Evolutionary conservation across 1,140 invertebrate species (phyloP), one percentile per base, ranked within the genome.

Genomic region (Ostrea edulis): DNA sequence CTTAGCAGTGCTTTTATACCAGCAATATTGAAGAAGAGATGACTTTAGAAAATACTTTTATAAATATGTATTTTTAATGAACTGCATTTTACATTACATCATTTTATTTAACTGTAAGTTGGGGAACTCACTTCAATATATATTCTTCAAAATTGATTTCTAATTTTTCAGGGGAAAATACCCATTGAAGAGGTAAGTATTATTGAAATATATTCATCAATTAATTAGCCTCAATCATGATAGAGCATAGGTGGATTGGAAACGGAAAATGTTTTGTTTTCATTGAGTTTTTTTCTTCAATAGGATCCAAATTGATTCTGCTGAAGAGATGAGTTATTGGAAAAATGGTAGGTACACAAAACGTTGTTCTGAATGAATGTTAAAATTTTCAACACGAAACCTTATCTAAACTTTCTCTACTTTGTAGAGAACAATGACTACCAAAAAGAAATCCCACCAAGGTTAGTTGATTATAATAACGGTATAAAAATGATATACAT

Each of bases 291-390:
- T 22, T 52, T 84, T 20, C n/a, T 9, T 35, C 25, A 4, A 14
- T 29, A 58, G 84, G 35, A 25, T 58, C n/a, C 53, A 58, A 85
- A 85, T 17, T 22, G 53, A 85, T n/a, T 82, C 65, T 51, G 87
- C 87, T 17, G 87, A 88, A 22, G 87, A 88, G 58, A 85, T 88
- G 71, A 85, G 85, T 22, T 88, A 88, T 53, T 85, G 83, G 44
- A 71, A 84, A 81, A 84, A 88, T 51, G 87, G 87, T 85, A 81
- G 5, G 65, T 77, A 12, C 55, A 3, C 11, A 44, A 44, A 44
- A 44, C 35, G 35, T 44, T 44, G 35, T 44, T 44, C 35, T 44
- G 35, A 44, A 44, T 44, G 35, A 2, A 44, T 44, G 1, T 44
- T n/a, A n/a, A n/a, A n/a, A n/a, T n/a, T 5, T 25, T n/a, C 14